These are phyloP conservation scores for Galerucella nymphaeae DNA, from an alignment of 2,888 invertebrate genomes.

Conservation along the genomic window DNA sequence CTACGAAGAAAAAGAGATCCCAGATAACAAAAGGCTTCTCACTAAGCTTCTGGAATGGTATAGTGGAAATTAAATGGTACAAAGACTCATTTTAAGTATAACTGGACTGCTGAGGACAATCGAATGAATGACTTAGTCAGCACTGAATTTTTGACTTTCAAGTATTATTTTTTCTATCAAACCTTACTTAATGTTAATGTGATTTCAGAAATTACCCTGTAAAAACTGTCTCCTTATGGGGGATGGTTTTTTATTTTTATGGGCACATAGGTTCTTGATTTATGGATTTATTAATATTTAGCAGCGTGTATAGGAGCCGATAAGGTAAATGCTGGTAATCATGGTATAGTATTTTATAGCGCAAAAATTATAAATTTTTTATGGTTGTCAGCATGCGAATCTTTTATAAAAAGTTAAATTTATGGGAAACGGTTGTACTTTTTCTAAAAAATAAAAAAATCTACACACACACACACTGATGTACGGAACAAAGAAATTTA, in stretches of 20 bases:
- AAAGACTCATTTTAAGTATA: no score
- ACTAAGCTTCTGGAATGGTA: no score
- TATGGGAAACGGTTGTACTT: background rate
- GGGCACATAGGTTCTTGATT: constrained; percentile 25
- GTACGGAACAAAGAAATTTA: background rate
- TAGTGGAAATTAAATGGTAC: no score
- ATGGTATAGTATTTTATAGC: constrained; percentile 18
- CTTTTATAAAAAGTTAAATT: constrained; percentile 1
- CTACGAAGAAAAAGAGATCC: no score
- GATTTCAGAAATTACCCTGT: background rate
- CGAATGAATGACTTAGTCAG: no score
- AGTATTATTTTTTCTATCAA: no score
- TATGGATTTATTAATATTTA: constrained; percentile 33
- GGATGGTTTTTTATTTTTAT: constrained; percentile 24
- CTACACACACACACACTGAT: background rate
- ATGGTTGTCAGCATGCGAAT: constrained; percentile 11
- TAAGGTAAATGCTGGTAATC: constrained; percentile 19
- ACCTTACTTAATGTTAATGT: background rate
- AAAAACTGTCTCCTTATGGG: background rate
- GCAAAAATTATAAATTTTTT: constrained; percentile 16
- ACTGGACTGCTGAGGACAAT: no score
- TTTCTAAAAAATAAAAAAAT: background rate
- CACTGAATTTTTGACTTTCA: no score
- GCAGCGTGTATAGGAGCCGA: constrained; percentile 21
- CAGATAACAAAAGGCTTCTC: no score